phyloP scores from a whole-genome alignment of 2,113 vertebrate genomes.

The Amphiprion percula region DNA sequence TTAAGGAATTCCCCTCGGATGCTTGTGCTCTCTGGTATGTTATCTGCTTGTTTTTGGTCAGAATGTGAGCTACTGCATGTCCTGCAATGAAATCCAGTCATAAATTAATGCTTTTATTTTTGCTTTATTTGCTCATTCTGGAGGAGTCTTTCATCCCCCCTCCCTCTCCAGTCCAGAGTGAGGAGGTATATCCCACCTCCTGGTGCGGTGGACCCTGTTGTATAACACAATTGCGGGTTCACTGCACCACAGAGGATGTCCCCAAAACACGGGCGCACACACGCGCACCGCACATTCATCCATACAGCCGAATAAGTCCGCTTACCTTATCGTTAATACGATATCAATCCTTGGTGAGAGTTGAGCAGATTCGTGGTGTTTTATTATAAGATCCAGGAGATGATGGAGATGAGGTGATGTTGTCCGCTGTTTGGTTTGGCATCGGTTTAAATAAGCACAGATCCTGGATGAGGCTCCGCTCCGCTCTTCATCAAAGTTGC shows the following conservation, averaged over 20 bases:
- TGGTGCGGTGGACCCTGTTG: constrained; percentile 45
- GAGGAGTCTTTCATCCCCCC: neutral
- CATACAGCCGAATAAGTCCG: neutral
- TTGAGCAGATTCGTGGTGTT: neutral
- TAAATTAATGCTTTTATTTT: neutral
- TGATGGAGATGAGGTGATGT: constrained; percentile 4
- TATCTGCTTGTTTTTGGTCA: constrained; percentile 14
- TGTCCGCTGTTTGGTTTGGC: constrained; percentile 11
- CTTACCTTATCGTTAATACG: constrained; percentile 60
- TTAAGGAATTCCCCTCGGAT: constrained; percentile 4
- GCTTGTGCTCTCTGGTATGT: neutral
- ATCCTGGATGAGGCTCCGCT: neutral
- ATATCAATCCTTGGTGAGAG: neutral
- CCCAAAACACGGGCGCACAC: constrained; percentile 17
- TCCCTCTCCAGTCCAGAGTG: neutral
- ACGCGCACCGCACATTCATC: neutral
- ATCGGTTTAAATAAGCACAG: neutral
- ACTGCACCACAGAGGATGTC: constrained; percentile 56
- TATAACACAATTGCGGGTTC: constrained; percentile 62
- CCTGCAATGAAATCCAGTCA: neutral
- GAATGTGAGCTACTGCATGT: constrained; percentile 1
- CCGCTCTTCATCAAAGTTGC: constrained; percentile 36
- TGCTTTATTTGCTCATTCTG: neutral
- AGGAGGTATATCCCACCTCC: constrained; percentile 51
- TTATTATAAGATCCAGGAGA: constrained; percentile 15